A percentile compares a stretch with the other conserved stretches of the same genome.
phyloP scores from a whole-genome alignment of 2,113 vertebrate species.

The Phyllostomus hastatus region DNA sequence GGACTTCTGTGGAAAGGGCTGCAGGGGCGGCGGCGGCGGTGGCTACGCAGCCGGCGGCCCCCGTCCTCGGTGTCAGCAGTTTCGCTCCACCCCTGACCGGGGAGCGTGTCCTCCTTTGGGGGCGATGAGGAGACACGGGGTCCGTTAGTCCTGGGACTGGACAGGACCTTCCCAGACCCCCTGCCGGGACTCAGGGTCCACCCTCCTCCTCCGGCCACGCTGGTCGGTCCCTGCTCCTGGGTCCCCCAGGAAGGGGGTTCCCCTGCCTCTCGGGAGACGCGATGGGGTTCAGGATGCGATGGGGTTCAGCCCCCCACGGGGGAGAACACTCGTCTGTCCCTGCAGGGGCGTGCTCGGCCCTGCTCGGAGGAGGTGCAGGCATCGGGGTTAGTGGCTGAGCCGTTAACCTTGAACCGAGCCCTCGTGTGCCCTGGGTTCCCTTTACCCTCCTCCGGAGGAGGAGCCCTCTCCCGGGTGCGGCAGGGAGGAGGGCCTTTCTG shows the following conservation, averaged over 20 bases:
- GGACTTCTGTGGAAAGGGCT: slow-evolving; percentile 17
- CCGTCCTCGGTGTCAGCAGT: background rate
- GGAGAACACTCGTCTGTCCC: background rate
- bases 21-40: background rate
- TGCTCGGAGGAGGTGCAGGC: background rate
- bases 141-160: background rate
- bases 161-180: background rate
- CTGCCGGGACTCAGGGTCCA: background rate
- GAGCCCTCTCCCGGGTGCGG: background rate
- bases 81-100: background rate
- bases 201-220: background rate
- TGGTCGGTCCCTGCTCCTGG: background rate
- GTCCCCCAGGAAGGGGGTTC: background rate
- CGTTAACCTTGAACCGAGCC: background rate
- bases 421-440: background rate
- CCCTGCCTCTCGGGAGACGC: background rate
- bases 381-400: background rate
- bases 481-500: background rate
- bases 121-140: background rate
- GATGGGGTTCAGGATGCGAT: no score
- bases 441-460: background rate
- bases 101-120: background rate
- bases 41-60: background rate
- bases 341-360: background rate
- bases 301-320: background rate